A percentile compares a stretch with the other conserved stretches of the same genome.
Conservation (phyloP, 2,797 vertebrate genomes). For the Sebastes umbrosus region DNA sequence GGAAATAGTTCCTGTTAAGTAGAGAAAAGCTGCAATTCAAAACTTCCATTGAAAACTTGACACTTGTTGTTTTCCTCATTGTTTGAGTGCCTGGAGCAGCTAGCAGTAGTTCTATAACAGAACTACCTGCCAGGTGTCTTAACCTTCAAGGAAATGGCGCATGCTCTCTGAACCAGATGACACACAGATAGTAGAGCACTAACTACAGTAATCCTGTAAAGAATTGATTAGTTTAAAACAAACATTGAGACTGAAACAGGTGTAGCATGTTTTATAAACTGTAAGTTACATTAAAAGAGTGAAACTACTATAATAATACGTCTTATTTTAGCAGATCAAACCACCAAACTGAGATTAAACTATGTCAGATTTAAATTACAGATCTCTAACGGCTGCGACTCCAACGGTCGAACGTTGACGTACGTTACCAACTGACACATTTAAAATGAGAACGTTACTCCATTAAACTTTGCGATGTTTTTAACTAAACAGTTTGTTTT, state of each 20-base stretch:
- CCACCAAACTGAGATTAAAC: neutral
- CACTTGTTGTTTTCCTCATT: constrained; percentile 54
- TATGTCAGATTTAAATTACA: neutral
- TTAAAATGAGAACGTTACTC: neutral
- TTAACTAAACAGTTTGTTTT: neutral
- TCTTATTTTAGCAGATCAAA: neutral
- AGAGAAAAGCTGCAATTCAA: neutral
- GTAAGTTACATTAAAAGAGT: neutral
- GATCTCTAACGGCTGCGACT: too few relatives aligned
- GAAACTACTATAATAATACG: neutral
- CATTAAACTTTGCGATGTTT: neutral
- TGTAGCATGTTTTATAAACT: neutral
- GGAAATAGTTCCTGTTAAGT: neutral
- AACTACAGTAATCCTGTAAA: neutral
- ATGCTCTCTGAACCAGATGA: constrained; percentile 7
- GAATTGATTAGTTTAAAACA: neutral
- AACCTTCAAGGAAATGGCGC: constrained; percentile 39
- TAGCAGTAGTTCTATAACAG: neutral
- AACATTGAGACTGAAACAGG: neutral
- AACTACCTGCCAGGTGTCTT: constrained; percentile 14
- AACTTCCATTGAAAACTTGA: neutral
- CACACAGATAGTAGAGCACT: neutral
- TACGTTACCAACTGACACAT: neutral
- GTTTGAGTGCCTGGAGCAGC: constrained; percentile 52
- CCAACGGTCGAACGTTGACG: neutral